Evolutionary conservation across 2,113 vertebrate species (phyloP).

Genomic region (Antidorcas marsupialis): DNA sequence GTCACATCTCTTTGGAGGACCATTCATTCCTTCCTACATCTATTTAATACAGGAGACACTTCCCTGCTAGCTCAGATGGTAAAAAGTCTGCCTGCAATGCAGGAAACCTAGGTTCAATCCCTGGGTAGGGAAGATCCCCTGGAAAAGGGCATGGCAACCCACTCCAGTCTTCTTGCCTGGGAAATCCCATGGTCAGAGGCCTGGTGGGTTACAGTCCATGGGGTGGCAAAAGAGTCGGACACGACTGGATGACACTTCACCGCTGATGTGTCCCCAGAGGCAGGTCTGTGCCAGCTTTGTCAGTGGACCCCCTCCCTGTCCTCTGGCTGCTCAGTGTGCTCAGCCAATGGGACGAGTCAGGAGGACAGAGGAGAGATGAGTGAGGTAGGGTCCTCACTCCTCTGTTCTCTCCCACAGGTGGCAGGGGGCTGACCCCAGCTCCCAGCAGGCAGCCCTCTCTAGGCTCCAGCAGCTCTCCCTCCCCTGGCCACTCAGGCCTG

Average conservation of each 20-base stretch:
- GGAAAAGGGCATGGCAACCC: background rate
- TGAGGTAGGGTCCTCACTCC: fast-evolving
- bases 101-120: background rate
- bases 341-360: background rate
- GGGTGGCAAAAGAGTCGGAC: fast-evolving
- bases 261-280: background rate
- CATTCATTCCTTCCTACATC: background rate
- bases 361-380: background rate
- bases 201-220: background rate
- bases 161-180: background rate
- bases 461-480: background rate
- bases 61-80: background rate
- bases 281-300: background rate
- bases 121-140: background rate
- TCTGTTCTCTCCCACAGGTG: no score
- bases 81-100: background rate
- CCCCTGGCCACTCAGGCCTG: background rate
- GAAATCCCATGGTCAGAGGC: background rate
- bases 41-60: no score
- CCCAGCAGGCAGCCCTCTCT: background rate
- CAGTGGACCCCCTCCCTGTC: background rate
- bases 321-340: background rate
- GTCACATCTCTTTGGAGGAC: background rate
- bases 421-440: background rate
- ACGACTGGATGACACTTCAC: background rate